Conservation (phyloP, 2,888 invertebrate species). For the Thymelicus lineola region DNA sequence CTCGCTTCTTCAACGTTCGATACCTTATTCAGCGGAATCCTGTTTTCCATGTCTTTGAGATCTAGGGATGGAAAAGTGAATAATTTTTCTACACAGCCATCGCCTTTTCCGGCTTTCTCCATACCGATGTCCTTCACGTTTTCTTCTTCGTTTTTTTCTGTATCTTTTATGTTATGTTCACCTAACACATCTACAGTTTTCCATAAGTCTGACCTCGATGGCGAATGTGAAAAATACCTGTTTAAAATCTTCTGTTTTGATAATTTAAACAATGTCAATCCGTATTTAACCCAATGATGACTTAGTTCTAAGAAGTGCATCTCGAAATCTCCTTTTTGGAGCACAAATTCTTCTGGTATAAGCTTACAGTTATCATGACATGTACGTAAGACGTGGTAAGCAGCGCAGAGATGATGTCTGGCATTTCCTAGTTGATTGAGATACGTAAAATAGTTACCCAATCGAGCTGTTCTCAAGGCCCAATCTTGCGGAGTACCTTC, state of each 20-base stretch:
- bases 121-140: slow-evolving; percentile 65
- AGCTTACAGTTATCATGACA: slow-evolving; percentile 82
- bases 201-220: slow-evolving; percentile 68
- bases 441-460: slow-evolving; percentile 82
- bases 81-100: slow-evolving; percentile 55
- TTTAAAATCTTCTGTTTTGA: slow-evolving; percentile 80
- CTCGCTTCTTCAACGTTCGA: slow-evolving; percentile 77
- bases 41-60: slow-evolving; percentile 67
- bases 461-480: slow-evolving; percentile 81
- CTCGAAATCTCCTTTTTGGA: slow-evolving; percentile 73
- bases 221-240: slow-evolving; percentile 67
- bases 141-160: slow-evolving; percentile 62
- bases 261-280: slow-evolving; percentile 82
- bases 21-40: slow-evolving; percentile 61
- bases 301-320: slow-evolving; percentile 80
- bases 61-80: slow-evolving; percentile 68
- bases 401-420: slow-evolving; percentile 88
- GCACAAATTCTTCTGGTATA: slow-evolving; percentile 72
- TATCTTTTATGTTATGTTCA: slow-evolving; percentile 48
- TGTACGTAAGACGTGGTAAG: slow-evolving; percentile 82
- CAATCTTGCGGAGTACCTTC: slow-evolving; percentile 85
- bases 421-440: slow-evolving; percentile 76
- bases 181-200: slow-evolving; percentile 64
- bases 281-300: slow-evolving; percentile 87
- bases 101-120: slow-evolving; percentile 69